Base-by-base conservation (phyloP, 1,140 invertebrate species). In the Stegodyphus mimosarum region DNA sequence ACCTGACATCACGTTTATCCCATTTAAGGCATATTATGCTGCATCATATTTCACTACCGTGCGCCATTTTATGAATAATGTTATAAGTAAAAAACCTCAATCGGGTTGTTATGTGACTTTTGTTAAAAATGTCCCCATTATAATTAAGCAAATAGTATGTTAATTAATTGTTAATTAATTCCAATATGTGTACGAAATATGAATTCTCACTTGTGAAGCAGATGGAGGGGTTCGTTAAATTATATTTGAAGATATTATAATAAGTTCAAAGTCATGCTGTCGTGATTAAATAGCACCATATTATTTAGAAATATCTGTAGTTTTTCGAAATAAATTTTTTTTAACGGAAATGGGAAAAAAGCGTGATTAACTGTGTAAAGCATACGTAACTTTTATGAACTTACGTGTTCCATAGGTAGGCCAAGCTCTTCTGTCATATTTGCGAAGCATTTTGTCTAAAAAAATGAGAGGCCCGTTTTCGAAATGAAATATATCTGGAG, bases 321-420 rank as follows among this genome's bases (percentile, higher is more conserved):
- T 33, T 67, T 67, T 67, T 15, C 7, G 18, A 67, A 9, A 17
- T 15, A 67, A 67, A n/a, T 4, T 1, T 72, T 10, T 72, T 72
- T 15, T 18, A 33, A 15, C 55, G 2, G 15, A 60, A 60, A 15
- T 10, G 15, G 9, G 55, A 60, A 9, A 10, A 60, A 60, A 9
- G 1, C 5, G 55, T 60, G 5, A 60, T 15, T 33, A 60, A 10
- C 55, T 60, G 55, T 60, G 15, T 60, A 9, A 60, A 60, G 15
- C 9, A 15, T 15, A 9, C 55, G 15, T 10, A 10, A 60, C 15
- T 60, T 15, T 60, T 60, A 60, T 15, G 33, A 15, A 60, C 86
- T 88, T 86, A 88, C 87, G 74, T 67, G 48, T 83, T 15, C 87
- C 87, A 85, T 87, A 88, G 13, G 87, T 87, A 17, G 87, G 87